These are phyloP conservation scores for Collichthys lucidus DNA, from an alignment of 2,113 vertebrate species.

Conservation along the genomic window DNA sequence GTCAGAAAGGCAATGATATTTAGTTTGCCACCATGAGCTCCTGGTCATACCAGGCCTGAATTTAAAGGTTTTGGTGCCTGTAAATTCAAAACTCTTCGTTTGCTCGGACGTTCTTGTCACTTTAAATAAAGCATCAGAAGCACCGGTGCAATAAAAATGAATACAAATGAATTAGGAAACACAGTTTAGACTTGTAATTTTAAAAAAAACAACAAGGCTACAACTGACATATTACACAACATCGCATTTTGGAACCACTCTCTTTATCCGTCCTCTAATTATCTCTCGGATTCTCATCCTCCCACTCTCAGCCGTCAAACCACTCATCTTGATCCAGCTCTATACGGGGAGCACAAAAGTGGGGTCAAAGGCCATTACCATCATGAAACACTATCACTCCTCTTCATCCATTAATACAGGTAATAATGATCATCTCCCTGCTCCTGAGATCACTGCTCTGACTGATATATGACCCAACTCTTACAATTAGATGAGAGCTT, in stretches of 20 bases:
- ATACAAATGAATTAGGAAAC: background rate
- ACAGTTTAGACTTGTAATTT: background rate
- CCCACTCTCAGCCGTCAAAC: constrained; percentile 71
- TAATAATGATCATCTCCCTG: constrained; percentile 64
- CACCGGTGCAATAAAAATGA: background rate
- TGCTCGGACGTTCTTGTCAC: background rate
- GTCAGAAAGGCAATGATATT: no score
- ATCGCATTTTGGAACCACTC: constrained; percentile 23
- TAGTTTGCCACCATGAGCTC: background rate
- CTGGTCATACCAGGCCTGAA: background rate
- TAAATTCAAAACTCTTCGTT: background rate
- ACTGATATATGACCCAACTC: constrained; percentile 57
- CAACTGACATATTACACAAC: constrained; percentile 4
- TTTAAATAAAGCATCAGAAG: background rate
- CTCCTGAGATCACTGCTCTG: constrained; percentile 54
- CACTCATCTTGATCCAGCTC: constrained; percentile 77
- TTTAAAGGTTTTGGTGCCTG: background rate
- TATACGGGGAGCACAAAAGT: constrained; percentile 55
- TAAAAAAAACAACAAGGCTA: constrained; percentile 4
- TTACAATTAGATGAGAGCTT: constrained; percentile 51
- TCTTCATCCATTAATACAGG: constrained; percentile 73
- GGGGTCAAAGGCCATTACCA: constrained; percentile 70
- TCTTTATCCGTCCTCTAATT: constrained; percentile 63
- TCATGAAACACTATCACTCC: constrained; percentile 74
- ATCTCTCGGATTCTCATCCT: constrained; percentile 69